Evolutionary conservation across 2,113 vertebrate species (phyloP), one percentile per base, ranked within the genome.

Genomic region (Hassar affinis): DNA sequence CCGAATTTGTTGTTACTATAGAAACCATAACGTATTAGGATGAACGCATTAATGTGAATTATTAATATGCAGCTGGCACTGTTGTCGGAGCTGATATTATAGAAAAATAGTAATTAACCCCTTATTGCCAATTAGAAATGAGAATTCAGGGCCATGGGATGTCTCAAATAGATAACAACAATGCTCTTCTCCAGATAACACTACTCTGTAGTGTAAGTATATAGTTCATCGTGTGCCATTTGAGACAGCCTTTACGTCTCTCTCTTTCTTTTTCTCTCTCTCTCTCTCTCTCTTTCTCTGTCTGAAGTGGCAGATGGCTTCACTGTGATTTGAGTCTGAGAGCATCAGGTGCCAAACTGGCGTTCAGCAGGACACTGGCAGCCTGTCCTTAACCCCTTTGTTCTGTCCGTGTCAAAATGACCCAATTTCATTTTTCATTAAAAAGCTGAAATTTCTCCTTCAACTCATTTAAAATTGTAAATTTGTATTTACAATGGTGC

Each of bases 221-320:
- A 64, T 35, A 57, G 54, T 20, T 20, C 22, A 57, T 56, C 33
- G 3, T 64, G 61, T 22, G 35, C 68, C 3, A 25, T 66, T 66
- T 35, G 22, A 71, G 20, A n/a, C n/a, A n/a, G n/a, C n/a, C n/a
- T n/a, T n/a, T n/a, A n/a, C n/a, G n/a, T 30, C 49, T 76, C 49
- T 30, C 47, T 79, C 42, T 33, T 42, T 62, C 57, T n/a, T 35
- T 61, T 35, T 38, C 20, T 45, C 35, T 57, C 75, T 78, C 30
- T 56, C 52, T 57, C 52, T 78, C 33, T 57, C 20, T n/a, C 52
- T 42, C 4, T 59, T 3, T 47, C 4, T 79, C 10, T 52, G 71
- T 85, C 56, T 64, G 47, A 83, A 81, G 72, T 77, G 85, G 62
- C 85, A 86, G 77, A 78, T 66, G 84, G 81, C 71, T 30, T 38